Base-by-base conservation (phyloP, 2,888 invertebrate species). In the Sphaerophoria taeniata region DNA sequence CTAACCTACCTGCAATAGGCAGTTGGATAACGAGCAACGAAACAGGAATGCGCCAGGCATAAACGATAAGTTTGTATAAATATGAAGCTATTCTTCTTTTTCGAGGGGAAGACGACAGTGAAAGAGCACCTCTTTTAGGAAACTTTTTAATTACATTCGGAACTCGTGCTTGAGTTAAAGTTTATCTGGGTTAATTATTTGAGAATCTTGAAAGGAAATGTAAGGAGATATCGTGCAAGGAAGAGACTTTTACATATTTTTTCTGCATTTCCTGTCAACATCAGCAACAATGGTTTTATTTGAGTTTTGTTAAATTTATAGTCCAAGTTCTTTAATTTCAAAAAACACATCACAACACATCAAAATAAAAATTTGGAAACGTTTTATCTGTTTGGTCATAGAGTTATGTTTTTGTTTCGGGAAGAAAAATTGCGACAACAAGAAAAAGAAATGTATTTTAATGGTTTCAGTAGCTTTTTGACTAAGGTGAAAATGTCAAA, bases 161-260 rank as follows among this genome's bases (percentile, higher is more conserved):
- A 76, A 76, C 53, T 76, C 49, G 75, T 60, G 69, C 63, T 60
- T 49, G 47, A 55, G 55, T 70, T 77, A 24, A 53, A 55, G 61
- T 77, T 77, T 77, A 70, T 61, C 70, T 70, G 47, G 76, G 70
- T 77, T 77, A 77, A 77, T 77, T 47, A 77, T 36, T 61, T 24
- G 24, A 24, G 55, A 53, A 45, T 58, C 24, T 33, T 36, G 55
- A 24, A 34, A 51, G 76, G 76, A 77, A 70, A 45, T 63, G 70
- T 45, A 33, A 55, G 47, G 53, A 34, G 14, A 14, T 67, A 53
- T 67, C 67, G 53, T 67, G 67, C 53, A 31, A 16, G 53, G 24
- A 53, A 67, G 36, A 53, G 16, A 3, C 34, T 49, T 49, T 49
- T 49, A 39, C 39, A 39, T 58, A 16, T 16, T 36, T 36, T 58